These are phyloP conservation scores for Psittacara wagleri DNA, from an alignment of 2,113 vertebrate species.

Conservation along the genomic window DNA sequence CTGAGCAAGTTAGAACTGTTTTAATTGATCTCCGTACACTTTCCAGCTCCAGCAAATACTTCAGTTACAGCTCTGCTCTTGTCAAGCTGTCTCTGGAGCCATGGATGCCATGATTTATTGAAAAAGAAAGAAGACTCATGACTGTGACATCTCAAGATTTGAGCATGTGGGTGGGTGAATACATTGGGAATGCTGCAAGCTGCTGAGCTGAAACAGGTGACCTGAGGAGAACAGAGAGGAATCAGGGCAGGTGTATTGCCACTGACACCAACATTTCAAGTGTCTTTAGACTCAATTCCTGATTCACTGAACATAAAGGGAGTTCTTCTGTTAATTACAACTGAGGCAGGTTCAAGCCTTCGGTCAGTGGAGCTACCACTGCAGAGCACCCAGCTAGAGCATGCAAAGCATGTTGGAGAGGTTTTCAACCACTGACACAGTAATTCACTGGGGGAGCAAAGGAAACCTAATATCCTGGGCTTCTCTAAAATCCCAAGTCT, in stretches of 20 bases:
- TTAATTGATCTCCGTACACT: background rate
- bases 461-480: background rate
- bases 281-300: background rate
- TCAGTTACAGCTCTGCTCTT: background rate
- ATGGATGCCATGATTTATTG: background rate
- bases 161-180: constrained; percentile 4
- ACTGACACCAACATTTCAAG: background rate
- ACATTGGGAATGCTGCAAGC: background rate
- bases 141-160: background rate
- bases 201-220: constrained; percentile 36
- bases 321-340: background rate
- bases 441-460: background rate
- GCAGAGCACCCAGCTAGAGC: background rate
- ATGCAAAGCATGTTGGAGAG: background rate
- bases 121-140: background rate
- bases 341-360: background rate
- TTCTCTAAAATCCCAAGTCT: background rate
- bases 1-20: background rate
- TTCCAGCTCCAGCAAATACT: background rate
- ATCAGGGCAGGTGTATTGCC: background rate
- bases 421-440: background rate
- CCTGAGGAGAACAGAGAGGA: background rate
- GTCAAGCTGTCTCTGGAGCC: background rate
- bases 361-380: background rate
- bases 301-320: background rate